Percentiles rank a stretch among this genome's conserved stretches.
Evolutionary conservation across 2,797 vertebrate genomes (phyloP).

Genomic region (Pagetopsis macropterus): DNA sequence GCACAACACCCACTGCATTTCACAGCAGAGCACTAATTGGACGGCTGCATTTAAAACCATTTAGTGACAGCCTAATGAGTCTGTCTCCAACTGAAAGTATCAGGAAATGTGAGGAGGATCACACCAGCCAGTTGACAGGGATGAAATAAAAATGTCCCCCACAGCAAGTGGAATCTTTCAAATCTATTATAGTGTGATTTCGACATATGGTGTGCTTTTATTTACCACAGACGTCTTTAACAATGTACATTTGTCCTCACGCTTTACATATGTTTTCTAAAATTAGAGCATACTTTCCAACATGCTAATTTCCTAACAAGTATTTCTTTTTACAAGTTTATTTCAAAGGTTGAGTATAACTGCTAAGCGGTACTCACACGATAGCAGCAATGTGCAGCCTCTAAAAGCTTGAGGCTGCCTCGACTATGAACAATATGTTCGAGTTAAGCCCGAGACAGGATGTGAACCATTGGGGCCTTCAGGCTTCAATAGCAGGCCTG

Average conservation of each 20-base stretch:
- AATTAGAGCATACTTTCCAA: conserved; percentile 35
- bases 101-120: conserved; percentile 74
- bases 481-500: conserved; percentile 71
- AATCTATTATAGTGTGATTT: conserved; percentile 59
- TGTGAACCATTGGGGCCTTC: conserved; percentile 75
- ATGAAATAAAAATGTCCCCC: conserved; percentile 61
- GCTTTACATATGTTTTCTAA: conserved; percentile 11
- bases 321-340: conserved; percentile 16
- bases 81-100: conserved; percentile 74
- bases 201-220: conserved; percentile 48
- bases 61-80: conserved; percentile 85
- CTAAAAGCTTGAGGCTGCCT: conserved; percentile 67
- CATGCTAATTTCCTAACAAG: conserved; percentile 5
- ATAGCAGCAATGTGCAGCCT: conserved; percentile 35
- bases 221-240: not conserved
- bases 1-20: conserved; percentile 80
- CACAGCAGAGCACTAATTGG: conserved; percentile 86
- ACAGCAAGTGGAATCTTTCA: conserved; percentile 58
- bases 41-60: conserved; percentile 82
- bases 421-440: conserved; percentile 78
- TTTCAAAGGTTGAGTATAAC: conserved; percentile 21
- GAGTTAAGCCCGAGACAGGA: conserved; percentile 77
- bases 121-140: conserved; percentile 68
- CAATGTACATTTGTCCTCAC: not conserved
- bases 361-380: conserved; percentile 17